Evolutionary conservation across 2,888 invertebrate species (phyloP).

Genomic region (Ormyrus thymus): DNA sequence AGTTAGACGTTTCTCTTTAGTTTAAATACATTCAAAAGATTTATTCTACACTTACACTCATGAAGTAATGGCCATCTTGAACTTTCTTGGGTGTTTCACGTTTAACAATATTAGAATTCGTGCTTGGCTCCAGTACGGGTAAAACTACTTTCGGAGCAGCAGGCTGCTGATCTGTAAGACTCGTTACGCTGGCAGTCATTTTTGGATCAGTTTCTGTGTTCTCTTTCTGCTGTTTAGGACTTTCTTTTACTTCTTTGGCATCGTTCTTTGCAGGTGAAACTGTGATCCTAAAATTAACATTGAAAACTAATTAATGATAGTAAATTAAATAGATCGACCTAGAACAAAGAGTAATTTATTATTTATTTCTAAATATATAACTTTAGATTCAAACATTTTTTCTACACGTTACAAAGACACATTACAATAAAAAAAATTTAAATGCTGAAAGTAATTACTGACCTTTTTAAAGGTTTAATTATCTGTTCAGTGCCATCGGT

Average conservation of each 20-base stretch:
- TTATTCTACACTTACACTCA: slow-evolving; percentile 75
- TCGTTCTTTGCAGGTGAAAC: slow-evolving; percentile 61
- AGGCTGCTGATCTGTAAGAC: slow-evolving; percentile 73
- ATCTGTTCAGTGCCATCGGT: slow-evolving; percentile 73
- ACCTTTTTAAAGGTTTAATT: slow-evolving; percentile 71
- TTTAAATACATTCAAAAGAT: slow-evolving; percentile 20
- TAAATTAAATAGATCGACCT: too few species aligned
- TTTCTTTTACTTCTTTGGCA: slow-evolving; percentile 58
- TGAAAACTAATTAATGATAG: too few species aligned
- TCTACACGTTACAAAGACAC: too few species aligned
- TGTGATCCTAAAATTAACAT: slow-evolving; percentile 59
- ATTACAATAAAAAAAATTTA: too few species aligned
- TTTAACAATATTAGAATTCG: slow-evolving; percentile 64
- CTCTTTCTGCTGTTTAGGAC: slow-evolving; percentile 42
- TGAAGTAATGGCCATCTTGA: slow-evolving; percentile 86
- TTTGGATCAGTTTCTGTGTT: slow-evolving; percentile 59
- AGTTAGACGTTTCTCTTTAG: background rate
- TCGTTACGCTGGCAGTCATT: slow-evolving; percentile 66
- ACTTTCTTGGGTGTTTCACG: slow-evolving; percentile 63
- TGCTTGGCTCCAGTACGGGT: slow-evolving; percentile 70
- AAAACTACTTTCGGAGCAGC: slow-evolving; percentile 75
- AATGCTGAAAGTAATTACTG: too few species aligned
- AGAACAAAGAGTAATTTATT: too few species aligned
- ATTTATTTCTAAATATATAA: too few species aligned
- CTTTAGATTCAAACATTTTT: too few species aligned